phyloP scores from a whole-genome alignment of 2,113 vertebrate species.

The Psittacara wagleri region DNA sequence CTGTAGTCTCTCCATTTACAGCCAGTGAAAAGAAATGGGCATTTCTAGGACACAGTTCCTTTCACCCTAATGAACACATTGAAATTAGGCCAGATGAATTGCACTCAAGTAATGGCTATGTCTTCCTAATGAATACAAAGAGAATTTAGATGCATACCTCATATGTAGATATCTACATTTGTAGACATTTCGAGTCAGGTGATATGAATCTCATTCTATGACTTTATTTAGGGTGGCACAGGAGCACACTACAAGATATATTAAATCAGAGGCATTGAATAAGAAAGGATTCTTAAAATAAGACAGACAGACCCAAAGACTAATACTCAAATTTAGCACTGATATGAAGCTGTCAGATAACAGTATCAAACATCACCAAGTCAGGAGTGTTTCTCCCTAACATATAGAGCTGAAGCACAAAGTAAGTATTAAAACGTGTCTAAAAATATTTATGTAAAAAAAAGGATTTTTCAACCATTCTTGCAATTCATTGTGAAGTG shows the following conservation, averaged over 20 bases:
- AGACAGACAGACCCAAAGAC: background rate
- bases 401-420: background rate
- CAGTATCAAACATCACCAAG: rapidly evolving
- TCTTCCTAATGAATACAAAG: background rate
- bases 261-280: background rate
- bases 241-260: background rate
- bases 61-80: background rate
- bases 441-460: background rate
- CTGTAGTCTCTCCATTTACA: background rate
- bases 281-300: background rate
- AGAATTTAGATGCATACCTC: background rate
- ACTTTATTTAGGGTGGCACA: background rate
- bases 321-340: background rate
- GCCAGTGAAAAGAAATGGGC: background rate
- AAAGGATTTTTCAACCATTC: background rate
- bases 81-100: background rate
- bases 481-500: background rate
- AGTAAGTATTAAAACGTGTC: background rate
- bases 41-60: conserved; percentile 1
- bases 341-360: background rate
- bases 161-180: background rate
- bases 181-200: background rate
- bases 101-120: background rate
- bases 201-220: background rate
- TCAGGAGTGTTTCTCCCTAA: background rate